Base-by-base conservation (phyloP, 2,888 invertebrate genomes). In the Eustalomyia histrio region DNA sequence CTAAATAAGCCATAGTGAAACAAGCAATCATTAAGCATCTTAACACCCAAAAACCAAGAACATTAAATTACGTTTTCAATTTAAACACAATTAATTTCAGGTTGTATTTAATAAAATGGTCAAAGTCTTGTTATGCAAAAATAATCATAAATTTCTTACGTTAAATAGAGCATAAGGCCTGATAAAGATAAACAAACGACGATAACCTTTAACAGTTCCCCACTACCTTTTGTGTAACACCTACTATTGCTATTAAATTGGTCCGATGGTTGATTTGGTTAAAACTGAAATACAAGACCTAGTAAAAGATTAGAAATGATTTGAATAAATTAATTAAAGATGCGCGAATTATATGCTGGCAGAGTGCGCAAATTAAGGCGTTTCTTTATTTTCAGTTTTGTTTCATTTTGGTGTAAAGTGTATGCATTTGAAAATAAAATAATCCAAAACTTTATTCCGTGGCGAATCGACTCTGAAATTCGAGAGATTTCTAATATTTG, bases 301-400 rank as follows among this genome's bases (percentile, higher is more conserved):
- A 63, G 50, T 17, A 52, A 17, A 73, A 76, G 82, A 80, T 79
- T 76, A 81, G 52, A 79, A 78, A 47, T 65, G 73, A 83, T 81
- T 81, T 75, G 78, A 83, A 81, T 83, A 83, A 83, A 81, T 83
- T 81, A 83, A 83, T 83, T 83, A 83, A 73, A 68, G 69, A 79
- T 81, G 76, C 76, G 69, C 69, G 39, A 67, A 63, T 55, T 67
- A 10, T 61, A 29, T 57, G 39, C 18, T 52, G 6, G 7, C 57
- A 61, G 3, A 50, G 16, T 60, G 55, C 21, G 21, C 2, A n/a
- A n/a, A n/a, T n/a, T n/a, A n/a, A n/a, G n/a, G n/a, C n/a, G n/a
- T n/a, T n/a, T n/a, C n/a, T n/a, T n/a, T n/a, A n/a, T n/a, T n/a
- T n/a, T n/a, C n/a, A n/a, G n/a, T n/a, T n/a, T n/a, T n/a, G n/a